These are phyloP conservation scores for Daphoenositta chrysoptera DNA, from an alignment of 2,113 vertebrate genomes.

Conservation along the genomic window DNA sequence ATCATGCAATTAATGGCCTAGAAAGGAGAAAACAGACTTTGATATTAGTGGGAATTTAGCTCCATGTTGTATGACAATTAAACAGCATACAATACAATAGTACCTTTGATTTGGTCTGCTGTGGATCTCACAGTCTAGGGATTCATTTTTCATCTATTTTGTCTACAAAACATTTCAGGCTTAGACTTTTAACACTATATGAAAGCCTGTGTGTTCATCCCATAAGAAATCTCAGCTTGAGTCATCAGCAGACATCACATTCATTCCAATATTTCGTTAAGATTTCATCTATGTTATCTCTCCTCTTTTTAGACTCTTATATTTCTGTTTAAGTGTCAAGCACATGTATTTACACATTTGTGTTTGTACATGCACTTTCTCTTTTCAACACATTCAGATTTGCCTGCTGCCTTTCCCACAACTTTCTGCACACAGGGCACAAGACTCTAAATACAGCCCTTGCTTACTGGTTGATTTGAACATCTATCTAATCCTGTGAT, in stretches of 20 bases:
- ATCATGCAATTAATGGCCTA: neutral
- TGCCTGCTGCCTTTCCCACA: neutral
- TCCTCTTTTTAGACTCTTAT: neutral
- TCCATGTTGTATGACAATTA: neutral
- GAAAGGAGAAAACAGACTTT: neutral
- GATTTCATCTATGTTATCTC: neutral
- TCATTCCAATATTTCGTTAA: neutral
- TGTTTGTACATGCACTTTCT: neutral
- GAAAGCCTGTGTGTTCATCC: neutral
- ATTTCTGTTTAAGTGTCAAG: neutral
- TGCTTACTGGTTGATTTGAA: neutral
- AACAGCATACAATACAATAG: neutral
- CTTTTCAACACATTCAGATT: neutral
- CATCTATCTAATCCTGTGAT: neutral
- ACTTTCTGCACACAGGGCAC: too few relatives aligned
- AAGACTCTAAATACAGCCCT: neutral
- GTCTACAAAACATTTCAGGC: neutral
- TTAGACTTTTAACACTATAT: neutral
- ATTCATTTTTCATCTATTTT: neutral
- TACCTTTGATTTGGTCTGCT: neutral
- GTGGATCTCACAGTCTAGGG: neutral
- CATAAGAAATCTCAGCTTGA: neutral
- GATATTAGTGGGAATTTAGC: neutral
- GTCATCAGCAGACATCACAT: neutral
- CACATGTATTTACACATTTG: accelerated